Evolutionary conservation across 2,888 invertebrate genomes (phyloP).

Genomic region (Drosophila paucipuncta): DNA sequence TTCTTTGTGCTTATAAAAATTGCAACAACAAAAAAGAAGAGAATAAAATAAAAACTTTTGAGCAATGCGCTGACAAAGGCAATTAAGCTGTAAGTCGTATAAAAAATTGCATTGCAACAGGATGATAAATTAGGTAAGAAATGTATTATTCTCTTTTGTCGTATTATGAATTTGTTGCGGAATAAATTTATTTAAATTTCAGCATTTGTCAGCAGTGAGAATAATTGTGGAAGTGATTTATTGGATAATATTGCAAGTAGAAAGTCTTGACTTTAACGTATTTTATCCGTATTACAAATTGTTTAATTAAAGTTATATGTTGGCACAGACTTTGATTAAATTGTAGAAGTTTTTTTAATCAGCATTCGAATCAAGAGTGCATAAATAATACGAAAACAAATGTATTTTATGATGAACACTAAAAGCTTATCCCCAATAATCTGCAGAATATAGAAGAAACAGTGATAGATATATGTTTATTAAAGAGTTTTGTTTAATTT

Average conservation of each 20-base stretch:
- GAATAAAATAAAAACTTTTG: constrained; percentile 7
- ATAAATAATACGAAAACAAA: neutral
- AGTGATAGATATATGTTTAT: neutral
- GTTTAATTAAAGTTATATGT: neutral
- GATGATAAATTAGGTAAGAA: constrained; percentile 7
- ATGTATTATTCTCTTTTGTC: constrained; percentile 24
- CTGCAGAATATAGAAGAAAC: neutral
- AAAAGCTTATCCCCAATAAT: neutral
- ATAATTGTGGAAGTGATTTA: neutral
- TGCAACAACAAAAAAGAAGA: neutral
- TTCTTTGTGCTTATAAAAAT: constrained; percentile 20
- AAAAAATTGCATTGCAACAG: constrained; percentile 7
- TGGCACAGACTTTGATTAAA: neutral
- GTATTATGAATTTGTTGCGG: constrained; percentile 1
- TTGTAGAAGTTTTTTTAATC: neutral
- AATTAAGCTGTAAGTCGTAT: constrained; percentile 17
- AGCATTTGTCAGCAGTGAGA: neutral
- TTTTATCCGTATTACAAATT: neutral
- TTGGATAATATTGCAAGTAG: neutral
- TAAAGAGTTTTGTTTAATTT: neutral
- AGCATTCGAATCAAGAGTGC: neutral
- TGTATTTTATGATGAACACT: neutral
- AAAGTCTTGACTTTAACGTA: neutral
- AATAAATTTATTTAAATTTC: neutral
- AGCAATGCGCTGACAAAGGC: constrained; percentile 16